phyloP scores from a whole-genome alignment of 2,797 vertebrate species.

The Limnodromus scolopaceus region DNA sequence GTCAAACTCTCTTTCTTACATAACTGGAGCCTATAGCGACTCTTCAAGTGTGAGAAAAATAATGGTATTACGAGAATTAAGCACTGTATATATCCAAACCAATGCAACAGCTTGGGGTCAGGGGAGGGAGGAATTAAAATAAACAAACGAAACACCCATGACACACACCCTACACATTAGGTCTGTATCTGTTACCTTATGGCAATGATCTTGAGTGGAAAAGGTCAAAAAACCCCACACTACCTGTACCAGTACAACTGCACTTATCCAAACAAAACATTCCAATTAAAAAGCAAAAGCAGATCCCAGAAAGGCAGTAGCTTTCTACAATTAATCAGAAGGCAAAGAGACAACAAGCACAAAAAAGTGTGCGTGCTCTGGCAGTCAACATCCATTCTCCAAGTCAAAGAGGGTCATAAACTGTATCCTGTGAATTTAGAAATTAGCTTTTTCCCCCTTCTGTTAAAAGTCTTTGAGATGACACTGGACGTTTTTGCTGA shows the following conservation, averaged over 20 bases:
- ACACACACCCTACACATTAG: neutral
- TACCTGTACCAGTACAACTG: no score
- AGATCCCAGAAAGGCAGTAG: neutral
- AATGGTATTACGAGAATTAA: neutral
- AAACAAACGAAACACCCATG: neutral
- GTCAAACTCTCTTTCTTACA: neutral
- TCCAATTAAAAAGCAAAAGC: neutral
- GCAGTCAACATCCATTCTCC: neutral
- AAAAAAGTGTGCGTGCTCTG: neutral
- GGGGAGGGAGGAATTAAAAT: neutral
- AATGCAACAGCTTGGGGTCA: neutral
- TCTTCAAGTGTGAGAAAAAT: neutral
- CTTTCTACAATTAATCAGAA: neutral
- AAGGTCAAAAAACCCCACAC: neutral
- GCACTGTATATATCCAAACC: neutral
- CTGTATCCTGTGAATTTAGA: neutral
- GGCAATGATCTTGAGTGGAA: neutral
- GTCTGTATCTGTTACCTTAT: neutral
- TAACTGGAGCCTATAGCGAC: neutral
- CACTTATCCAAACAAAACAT: neutral
- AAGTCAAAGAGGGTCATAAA: neutral
- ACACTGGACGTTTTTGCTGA: neutral
- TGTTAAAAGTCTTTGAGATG: neutral
- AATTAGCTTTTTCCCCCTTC: neutral
- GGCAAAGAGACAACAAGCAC: neutral